A percentile compares a stretch with the other conserved stretches of the same genome.
phyloP scores from a whole-genome alignment of 1,140 invertebrate genomes.

The Ceratina australensis region DNA sequence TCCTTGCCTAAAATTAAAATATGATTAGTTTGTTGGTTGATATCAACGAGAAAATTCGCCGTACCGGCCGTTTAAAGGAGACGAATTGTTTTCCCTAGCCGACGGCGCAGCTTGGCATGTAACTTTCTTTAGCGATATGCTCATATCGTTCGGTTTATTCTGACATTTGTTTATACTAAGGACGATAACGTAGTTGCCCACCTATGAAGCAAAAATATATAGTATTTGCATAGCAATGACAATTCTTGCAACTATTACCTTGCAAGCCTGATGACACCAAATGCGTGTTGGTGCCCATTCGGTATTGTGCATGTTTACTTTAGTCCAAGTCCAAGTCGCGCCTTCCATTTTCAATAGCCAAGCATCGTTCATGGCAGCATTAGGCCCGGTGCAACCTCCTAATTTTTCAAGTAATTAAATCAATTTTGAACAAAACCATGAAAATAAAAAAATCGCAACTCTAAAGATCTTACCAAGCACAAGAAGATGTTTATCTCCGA shows the following conservation, averaged over 20 bases:
- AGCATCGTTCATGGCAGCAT: conserved; percentile 85
- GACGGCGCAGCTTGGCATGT: conserved; percentile 61
- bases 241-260: conserved; percentile 78
- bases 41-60: not conserved
- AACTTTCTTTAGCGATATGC: conserved; percentile 70
- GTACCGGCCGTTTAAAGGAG: conserved; percentile 66
- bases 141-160: conserved; percentile 72
- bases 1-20: conserved; percentile 54
- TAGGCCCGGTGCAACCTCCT: conserved; percentile 86
- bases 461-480: conserved; percentile 82
- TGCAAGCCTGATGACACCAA: conserved; percentile 96
- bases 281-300: conserved; percentile 91
- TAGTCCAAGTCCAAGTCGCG: conserved; percentile 88
- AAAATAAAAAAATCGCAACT: no score
- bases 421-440: not conserved
- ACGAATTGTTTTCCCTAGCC: conserved; percentile 40
- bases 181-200: conserved; percentile 78
- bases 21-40: not conserved
- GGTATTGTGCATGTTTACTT: conserved; percentile 86
- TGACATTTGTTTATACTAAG: conserved; percentile 73
- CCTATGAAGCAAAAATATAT: conserved; percentile 48
- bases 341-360: conserved; percentile 84
- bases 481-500: conserved; percentile 86
- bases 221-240: not conserved
- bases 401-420: conserved; percentile 63